A percentile compares a stretch with the other conserved stretches of the same genome.
Evolutionary conservation across 1,140 invertebrate species (phyloP).

Genomic region (Schlechtendalia chinensis): DNA sequence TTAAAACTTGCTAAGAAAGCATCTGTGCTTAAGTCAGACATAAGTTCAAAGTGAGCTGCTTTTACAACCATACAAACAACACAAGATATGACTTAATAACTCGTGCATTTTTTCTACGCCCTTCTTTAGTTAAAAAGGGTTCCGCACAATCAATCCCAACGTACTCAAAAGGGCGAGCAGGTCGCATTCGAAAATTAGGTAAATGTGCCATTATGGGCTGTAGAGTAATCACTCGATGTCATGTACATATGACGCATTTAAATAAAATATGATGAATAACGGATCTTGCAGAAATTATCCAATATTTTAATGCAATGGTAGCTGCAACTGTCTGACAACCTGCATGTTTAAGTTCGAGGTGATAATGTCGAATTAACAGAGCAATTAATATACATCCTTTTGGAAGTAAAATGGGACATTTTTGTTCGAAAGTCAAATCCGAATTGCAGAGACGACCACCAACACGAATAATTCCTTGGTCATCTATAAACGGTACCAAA

Average conservation of each 20-base stretch:
- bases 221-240: background rate
- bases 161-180: too few relatives aligned
- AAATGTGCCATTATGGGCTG: too few relatives aligned
- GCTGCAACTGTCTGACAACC: background rate
- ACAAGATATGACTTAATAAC: too few relatives aligned
- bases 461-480: background rate
- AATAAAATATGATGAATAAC: background rate
- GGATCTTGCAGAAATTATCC: background rate
- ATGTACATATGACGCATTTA: background rate
- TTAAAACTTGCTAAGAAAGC: too few relatives aligned
- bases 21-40: too few relatives aligned
- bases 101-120: too few relatives aligned
- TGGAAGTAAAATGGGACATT: background rate
- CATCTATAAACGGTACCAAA: background rate
- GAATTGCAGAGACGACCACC: background rate
- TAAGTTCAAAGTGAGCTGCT: too few relatives aligned
- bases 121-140: too few relatives aligned
- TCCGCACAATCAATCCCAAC: too few relatives aligned
- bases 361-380: background rate
- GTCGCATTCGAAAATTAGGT: too few relatives aligned
- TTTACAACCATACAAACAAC: too few relatives aligned
- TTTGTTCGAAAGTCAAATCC: background rate
- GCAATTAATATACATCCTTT: background rate
- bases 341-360: background rate
- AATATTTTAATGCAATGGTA: background rate